Percentiles rank a stretch among this genome's conserved stretches.
Evolutionary conservation across 1,140 invertebrate genomes (phyloP).

Genomic region (Eulimnadia texana): DNA sequence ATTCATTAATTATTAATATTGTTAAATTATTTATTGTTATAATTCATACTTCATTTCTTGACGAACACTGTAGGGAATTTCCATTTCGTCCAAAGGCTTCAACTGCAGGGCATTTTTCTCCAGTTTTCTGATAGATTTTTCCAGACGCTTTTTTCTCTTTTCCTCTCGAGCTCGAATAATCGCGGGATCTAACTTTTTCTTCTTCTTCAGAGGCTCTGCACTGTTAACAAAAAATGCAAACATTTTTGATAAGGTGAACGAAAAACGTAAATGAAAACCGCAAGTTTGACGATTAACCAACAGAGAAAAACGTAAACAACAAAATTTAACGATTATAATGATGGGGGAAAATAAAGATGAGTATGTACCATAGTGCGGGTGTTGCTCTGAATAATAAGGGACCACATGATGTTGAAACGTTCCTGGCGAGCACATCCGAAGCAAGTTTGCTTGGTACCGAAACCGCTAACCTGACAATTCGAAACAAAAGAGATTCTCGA

Average conservation of each 20-base stretch:
- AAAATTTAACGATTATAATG: too few species aligned
- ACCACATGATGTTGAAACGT: too few species aligned
- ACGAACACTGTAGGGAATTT: slow-evolving; percentile 47
- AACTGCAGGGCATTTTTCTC: slow-evolving; percentile 57
- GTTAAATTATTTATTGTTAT: neutral
- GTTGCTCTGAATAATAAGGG: neutral
- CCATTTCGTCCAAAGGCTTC: slow-evolving; percentile 67
- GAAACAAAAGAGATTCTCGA: too few species aligned
- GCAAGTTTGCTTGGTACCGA: too few species aligned
- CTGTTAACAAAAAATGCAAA: slow-evolving; percentile 27
- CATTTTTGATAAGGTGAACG: neutral
- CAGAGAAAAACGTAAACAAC: too few species aligned
- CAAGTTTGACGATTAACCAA: too few species aligned
- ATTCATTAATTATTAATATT: too few species aligned
- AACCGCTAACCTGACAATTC: too few species aligned
- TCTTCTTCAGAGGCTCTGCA: slow-evolving; percentile 75
- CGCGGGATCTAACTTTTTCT: slow-evolving; percentile 65
- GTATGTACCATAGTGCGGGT: neutral
- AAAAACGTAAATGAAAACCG: too few species aligned
- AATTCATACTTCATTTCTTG: slow-evolving; percentile 45
- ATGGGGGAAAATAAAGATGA: neutral
- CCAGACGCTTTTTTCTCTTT: slow-evolving; percentile 56
- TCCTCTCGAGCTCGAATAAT: slow-evolving; percentile 62
- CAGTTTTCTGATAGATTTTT: slow-evolving; percentile 62
- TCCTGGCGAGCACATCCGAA: too few species aligned